Conservation (phyloP, 2,888 invertebrate genomes). For the Slavum lentiscoides region DNA sequence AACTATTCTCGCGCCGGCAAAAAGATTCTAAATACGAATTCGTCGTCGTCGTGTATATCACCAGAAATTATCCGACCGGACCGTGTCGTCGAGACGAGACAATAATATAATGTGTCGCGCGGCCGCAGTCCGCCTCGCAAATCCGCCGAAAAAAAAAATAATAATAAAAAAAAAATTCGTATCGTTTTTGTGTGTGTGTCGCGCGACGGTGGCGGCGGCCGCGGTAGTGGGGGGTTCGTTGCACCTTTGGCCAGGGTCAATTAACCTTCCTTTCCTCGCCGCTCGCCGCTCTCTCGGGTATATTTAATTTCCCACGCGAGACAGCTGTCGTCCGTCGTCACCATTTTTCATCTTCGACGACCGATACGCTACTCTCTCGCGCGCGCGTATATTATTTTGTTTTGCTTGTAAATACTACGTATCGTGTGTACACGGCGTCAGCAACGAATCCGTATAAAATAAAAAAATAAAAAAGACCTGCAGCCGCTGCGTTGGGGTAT, state of each 20-base stretch:
- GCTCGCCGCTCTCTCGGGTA: neutral
- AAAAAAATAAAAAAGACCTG: slow-evolving; percentile 23
- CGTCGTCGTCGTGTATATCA: slow-evolving; percentile 14
- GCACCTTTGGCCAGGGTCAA: slow-evolving; percentile 53
- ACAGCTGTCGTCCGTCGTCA: slow-evolving; percentile 52
- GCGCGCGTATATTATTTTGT: no score
- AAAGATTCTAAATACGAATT: slow-evolving; percentile 42
- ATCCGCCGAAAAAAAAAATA: slow-evolving; percentile 18
- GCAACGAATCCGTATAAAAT: slow-evolving; percentile 50
- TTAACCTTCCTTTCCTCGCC: slow-evolving; percentile 51
- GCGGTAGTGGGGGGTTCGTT: slow-evolving; percentile 38
- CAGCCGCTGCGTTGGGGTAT: slow-evolving; percentile 47
- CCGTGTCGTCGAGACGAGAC: slow-evolving; percentile 30
- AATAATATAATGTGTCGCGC: no score
- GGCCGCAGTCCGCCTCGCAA: neutral
- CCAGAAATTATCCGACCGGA: slow-evolving; percentile 47
- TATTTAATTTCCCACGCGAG: slow-evolving; percentile 53
- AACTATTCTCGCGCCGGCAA: slow-evolving; percentile 36
- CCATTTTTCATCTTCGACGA: slow-evolving; percentile 51
- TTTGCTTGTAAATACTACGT: no score
- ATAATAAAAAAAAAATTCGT: slow-evolving; percentile 5
- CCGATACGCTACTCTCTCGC: neutral
- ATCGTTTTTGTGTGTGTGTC: neutral
- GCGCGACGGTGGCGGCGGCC: neutral
- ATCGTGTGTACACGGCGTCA: no score